A percentile compares a stretch with the other conserved stretches of the same genome.
Evolutionary conservation across 2,113 vertebrate species (phyloP).

Genomic region (Recurvirostra avosetta): DNA sequence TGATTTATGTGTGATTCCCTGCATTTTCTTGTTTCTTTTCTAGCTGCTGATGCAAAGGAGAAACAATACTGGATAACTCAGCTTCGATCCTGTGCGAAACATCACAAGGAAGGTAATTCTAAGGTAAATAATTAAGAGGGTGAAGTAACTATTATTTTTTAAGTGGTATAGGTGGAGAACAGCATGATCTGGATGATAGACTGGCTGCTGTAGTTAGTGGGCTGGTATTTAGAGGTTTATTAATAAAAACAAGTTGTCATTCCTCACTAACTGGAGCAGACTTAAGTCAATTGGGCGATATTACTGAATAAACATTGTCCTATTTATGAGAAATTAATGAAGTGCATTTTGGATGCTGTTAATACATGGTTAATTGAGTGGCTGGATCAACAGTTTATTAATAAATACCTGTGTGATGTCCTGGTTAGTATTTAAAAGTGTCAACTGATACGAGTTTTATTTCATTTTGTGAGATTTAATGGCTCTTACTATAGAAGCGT

Average conservation of each 20-base stretch:
- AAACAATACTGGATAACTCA: conserved; percentile 94
- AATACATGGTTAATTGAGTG: neutral
- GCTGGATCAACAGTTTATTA: neutral
- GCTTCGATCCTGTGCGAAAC: conserved; percentile 90
- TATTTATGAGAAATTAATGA: neutral
- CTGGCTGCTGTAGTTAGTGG: neutral
- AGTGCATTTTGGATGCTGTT: neutral
- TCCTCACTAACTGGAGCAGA: neutral
- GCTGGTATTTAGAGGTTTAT: neutral
- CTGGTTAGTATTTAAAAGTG: neutral
- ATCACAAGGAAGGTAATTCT: conserved; percentile 87
- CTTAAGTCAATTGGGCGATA: neutral
- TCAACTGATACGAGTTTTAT: neutral
- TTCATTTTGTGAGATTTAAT: neutral
- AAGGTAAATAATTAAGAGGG: conserved; percentile 78
- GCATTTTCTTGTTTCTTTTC: conserved; percentile 54
- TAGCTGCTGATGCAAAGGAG: conserved; percentile 90
- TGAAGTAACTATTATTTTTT: neutral
- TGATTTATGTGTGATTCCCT: neutral
- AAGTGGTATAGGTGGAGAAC: neutral
- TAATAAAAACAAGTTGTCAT: neutral
- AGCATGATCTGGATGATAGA: neutral
- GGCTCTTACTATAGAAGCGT: neutral
- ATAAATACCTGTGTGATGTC: neutral
- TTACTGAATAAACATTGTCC: neutral